Evolutionary conservation across 2,888 invertebrate genomes (phyloP).

Genomic region (Pterostichus niger): DNA sequence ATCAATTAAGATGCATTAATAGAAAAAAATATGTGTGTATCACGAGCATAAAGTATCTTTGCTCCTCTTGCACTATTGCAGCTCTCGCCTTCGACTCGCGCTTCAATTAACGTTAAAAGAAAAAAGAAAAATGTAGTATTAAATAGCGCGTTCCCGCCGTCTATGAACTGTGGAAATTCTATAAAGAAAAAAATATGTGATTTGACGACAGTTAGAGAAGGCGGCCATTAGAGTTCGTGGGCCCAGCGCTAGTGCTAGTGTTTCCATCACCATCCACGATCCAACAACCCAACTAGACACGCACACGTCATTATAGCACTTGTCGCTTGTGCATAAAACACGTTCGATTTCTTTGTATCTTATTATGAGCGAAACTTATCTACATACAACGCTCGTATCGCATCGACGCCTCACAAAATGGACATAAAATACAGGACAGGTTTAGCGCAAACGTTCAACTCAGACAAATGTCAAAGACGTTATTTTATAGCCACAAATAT

Average conservation of each 20-base stretch:
- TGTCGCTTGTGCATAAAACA: constrained; percentile 53
- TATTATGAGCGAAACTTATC: constrained; percentile 58
- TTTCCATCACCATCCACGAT: too few relatives aligned
- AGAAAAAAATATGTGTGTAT: too few relatives aligned
- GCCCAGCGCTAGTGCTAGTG: background rate
- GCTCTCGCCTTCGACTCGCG: too few relatives aligned
- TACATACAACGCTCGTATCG: constrained; percentile 51
- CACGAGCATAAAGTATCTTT: too few relatives aligned
- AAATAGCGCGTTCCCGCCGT: background rate
- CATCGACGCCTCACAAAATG: constrained; percentile 56
- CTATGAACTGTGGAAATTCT: constrained; percentile 14
- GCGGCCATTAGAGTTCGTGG: constrained; percentile 33
- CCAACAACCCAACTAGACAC: constrained; percentile 17
- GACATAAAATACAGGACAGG: constrained; percentile 53
- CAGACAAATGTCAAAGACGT: constrained; percentile 43
- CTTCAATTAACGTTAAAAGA: too few relatives aligned
- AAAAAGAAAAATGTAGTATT: too few relatives aligned
- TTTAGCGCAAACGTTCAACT: constrained; percentile 49
- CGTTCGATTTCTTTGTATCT: constrained; percentile 55
- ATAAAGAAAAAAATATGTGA: constrained; percentile 29
- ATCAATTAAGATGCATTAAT: too few relatives aligned
- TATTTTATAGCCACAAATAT: constrained; percentile 50
- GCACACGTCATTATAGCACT: constrained; percentile 53
- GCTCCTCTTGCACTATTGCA: too few relatives aligned
- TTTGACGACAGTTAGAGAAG: constrained; percentile 32